Base-by-base conservation (phyloP, 2,113 vertebrate genomes). In the Dipodomys stephensi region DNA sequence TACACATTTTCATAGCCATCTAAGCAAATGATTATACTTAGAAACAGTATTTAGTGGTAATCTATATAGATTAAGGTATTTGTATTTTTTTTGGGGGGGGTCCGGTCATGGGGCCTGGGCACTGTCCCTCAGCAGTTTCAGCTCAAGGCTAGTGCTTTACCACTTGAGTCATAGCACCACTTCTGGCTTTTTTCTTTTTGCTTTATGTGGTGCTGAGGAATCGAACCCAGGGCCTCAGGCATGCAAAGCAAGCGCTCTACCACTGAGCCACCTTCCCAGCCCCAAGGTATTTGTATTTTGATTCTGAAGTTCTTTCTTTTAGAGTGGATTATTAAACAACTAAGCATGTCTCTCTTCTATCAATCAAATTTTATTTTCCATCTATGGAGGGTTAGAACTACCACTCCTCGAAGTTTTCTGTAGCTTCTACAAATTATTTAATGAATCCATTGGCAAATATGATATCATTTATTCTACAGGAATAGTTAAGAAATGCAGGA, bases 241-340 rank as follows among this genome's bases (percentile, higher is more conserved):
- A 39, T 39, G 39, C 39, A 39, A 39, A 5, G 39, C 39, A 39
- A 39, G 39, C 39, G 5, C 39, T 39, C 39, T 39, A 39, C 39
- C 39, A 39, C 35, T 39, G 35, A 39, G 35, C 35, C 35, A 39
- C 39, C 39, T 39, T 39, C 39, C 39, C 39, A 39, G 39, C 39
- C 39, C 39, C 39, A 39, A 39, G 39, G 39, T 39, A 39, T 39
- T 8, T 44, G 12, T 64, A 93, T 46, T 86, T 27, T 28, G 35
- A 39, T 72, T 7, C 30, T 87, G 27, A 90, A 67, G 18, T 83
- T 92, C 15, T 90, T 94, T 25, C 11, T 92, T n/a, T 62, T 73
- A 76, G 16, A 76, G 6, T 74, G 18, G 68, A 20, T 46, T 71
- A 39, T 39, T n/a, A 79, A 28, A 68, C 60, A 49, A 90, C 27